A percentile compares a stretch with the other conserved stretches of the same genome.
These are phyloP conservation scores for Phataginus tricuspis DNA, from an alignment of 2,797 vertebrate species.

Conservation along the genomic window DNA sequence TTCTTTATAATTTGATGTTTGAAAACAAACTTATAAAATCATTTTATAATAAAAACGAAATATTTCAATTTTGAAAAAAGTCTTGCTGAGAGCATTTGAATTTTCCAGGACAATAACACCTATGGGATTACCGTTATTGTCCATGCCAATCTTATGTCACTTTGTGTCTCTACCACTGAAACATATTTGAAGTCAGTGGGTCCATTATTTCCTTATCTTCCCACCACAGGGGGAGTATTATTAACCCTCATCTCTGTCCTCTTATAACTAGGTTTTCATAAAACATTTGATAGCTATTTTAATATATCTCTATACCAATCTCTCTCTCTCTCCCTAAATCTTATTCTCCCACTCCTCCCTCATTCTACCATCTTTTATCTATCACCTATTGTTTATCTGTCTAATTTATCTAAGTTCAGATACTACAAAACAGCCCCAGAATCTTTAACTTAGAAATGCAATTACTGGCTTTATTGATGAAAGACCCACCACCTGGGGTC, in stretches of 20 bases:
- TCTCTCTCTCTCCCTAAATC: background rate
- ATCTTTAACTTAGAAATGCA: conserved; percentile 45
- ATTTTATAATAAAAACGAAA: background rate
- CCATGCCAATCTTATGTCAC: background rate
- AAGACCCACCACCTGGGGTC: background rate
- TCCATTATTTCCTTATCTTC: background rate
- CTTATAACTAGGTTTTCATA: background rate
- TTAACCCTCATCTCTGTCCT: background rate
- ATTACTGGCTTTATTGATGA: background rate
- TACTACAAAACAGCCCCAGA: background rate
- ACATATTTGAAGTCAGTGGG: background rate
- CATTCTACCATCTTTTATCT: background rate
- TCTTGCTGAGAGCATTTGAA: background rate
- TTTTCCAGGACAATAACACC: background rate
- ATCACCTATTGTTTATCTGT: no score
- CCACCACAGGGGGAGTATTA: background rate
- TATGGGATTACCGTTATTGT: background rate
- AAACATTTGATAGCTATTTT: conserved; percentile 16
- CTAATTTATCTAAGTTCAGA: background rate
- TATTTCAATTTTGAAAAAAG: conserved; percentile 41
- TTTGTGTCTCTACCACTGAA: background rate
- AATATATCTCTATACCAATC: background rate
- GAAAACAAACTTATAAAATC: background rate
- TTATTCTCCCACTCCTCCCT: background rate
- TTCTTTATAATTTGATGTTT: background rate